Evolutionary conservation across 2,113 vertebrate genomes (phyloP).

Genomic region (Dolichallabes microphthalmus): DNA sequence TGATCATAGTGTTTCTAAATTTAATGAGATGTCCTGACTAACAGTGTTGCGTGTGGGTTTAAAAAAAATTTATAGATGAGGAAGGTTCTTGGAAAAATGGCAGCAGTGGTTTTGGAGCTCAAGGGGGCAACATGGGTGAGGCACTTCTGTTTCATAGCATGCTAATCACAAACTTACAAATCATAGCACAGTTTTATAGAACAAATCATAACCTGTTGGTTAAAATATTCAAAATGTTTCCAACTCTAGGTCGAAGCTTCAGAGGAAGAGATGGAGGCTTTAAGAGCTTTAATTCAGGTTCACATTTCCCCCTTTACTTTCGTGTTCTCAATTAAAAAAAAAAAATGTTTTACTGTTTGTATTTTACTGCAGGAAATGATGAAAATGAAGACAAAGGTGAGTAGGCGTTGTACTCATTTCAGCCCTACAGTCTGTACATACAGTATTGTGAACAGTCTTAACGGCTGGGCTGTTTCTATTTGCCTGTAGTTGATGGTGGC

Average conservation of each 20-base stretch:
- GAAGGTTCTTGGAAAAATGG: constrained; percentile 27
- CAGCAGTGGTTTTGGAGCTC: neutral
- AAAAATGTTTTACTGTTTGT: neutral
- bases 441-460: neutral
- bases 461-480: neutral
- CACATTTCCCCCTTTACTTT: neutral
- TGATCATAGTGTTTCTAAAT: neutral
- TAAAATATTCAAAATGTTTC: neutral
- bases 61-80: constrained; percentile 20
- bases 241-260: constrained; percentile 35
- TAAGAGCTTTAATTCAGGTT: constrained; percentile 57
- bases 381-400: constrained; percentile 39
- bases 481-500: constrained; percentile 30
- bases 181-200: too few species aligned
- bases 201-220: too few species aligned
- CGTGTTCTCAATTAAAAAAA: neutral
- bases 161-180: neutral
- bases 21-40: neutral
- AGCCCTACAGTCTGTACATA: neutral
- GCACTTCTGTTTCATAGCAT: neutral
- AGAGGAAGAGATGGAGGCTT: constrained; percentile 53
- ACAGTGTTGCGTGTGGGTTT: neutral
- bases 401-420: neutral
- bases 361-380: constrained; percentile 31
- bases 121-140: constrained; percentile 4